Base-by-base conservation (phyloP, 2,888 invertebrate species). In the Agrochola lota region DNA sequence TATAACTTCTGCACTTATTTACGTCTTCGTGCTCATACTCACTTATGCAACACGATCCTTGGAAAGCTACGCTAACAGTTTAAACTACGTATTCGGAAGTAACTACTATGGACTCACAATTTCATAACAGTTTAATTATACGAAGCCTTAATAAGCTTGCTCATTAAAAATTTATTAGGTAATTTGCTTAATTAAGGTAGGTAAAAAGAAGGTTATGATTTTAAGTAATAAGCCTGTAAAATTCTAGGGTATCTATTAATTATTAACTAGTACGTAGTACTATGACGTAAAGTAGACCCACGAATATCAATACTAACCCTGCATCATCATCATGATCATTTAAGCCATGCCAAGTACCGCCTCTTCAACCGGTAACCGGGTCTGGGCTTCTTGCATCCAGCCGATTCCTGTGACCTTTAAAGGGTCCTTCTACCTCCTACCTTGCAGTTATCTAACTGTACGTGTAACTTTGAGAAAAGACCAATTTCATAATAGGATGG, bases 41-140 rank as follows among this genome's bases (percentile, higher is more conserved):
- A 74, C 57, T 66, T 72, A 85, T 74, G 81, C 71, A 84, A 74
- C 74, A 74, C 68, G 69, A 70, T 55, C 57, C 85, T 71, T 71
- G 57, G 71, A 71, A 74, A 77, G 12, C 74, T 46, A 72, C 26
- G 57, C 64, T 9, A 69, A 71, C 68, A 74, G 71, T 84, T 84
- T 72, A 64, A 62, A 64, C 57, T 71, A 71, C 46, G 63, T 70
- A 35, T 62, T 64, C 63, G 46, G 26, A 26, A 60, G 26, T 49
- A 55, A 83, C 63, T 66, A 72, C 35, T 84, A 66, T 30, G 17
- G 64, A 17, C 60, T 71, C 46, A 23, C 60, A 76, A 84, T 73
- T 77, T 63, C 55, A 71, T 73, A 84, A 77, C 72, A 40, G 69
- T 71, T 84, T 84, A 43, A 66, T 78, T 72, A 55, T n/a, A 64